Evolutionary conservation across 2,113 vertebrate species (phyloP).

Genomic region (Trematocara marginatum): DNA sequence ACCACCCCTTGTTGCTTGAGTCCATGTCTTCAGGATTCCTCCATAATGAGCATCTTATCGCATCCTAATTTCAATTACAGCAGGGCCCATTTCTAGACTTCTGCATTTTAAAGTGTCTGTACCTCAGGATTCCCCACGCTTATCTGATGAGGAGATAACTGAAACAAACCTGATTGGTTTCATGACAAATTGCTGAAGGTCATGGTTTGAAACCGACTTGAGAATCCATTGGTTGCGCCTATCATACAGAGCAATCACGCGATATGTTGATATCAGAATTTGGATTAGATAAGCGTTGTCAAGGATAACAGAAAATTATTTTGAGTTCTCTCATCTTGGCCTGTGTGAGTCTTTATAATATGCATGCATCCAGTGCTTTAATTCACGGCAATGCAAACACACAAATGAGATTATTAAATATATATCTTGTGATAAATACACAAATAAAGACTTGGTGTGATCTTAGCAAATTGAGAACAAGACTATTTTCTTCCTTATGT

Average conservation of each 20-base stretch:
- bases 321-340: background rate
- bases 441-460: background rate
- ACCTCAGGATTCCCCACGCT: slow-evolving; percentile 55
- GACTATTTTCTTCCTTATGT: background rate
- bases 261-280: slow-evolving; percentile 45
- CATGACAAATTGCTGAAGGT: slow-evolving; percentile 48
- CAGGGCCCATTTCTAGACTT: slow-evolving; percentile 51
- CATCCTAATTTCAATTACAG: slow-evolving; percentile 71
- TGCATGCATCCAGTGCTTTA: background rate
- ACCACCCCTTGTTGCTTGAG: slow-evolving; percentile 25
- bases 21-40: slow-evolving; percentile 20
- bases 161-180: slow-evolving; percentile 71
- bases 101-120: slow-evolving; percentile 47
- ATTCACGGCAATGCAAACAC: background rate
- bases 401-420: slow-evolving; percentile 4
- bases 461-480: background rate
- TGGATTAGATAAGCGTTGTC: slow-evolving; percentile 57
- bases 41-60: slow-evolving; percentile 59
- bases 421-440: slow-evolving; percentile 20
- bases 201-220: slow-evolving; percentile 46
- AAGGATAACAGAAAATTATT: slow-evolving; percentile 26
- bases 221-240: slow-evolving; percentile 56
- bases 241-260: slow-evolving; percentile 44
- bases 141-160: slow-evolving; percentile 59
- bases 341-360: background rate